Base-by-base conservation (phyloP, 1,140 invertebrate genomes). In the Periplaneta americana region DNA sequence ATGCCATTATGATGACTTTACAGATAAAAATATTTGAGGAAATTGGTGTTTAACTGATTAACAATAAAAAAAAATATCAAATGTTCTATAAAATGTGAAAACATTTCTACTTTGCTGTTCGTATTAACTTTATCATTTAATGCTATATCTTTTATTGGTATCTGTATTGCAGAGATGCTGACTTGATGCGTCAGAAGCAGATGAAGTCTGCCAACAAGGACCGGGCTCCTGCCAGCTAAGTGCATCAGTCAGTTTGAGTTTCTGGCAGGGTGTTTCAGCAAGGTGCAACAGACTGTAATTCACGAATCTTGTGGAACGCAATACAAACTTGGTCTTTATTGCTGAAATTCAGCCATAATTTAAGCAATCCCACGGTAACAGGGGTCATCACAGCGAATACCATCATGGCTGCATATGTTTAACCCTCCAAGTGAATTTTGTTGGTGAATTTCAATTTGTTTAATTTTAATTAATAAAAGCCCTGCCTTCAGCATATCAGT, bases 111-210 rank as follows among this genome's bases (percentile, higher is more conserved):
- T n/a, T n/a, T n/a, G n/a, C n/a, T n/a, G n/a, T n/a, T n/a, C n/a
- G n/a, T n/a, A n/a, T n/a, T n/a, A n/a, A n/a, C n/a, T n/a, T n/a
- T n/a, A n/a, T n/a, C n/a, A n/a, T n/a, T n/a, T n/a, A n/a, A n/a
- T n/a, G n/a, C n/a, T n/a, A n/a, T n/a, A n/a, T n/a, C n/a, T n/a
- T n/a, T n/a, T n/a, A n/a, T n/a, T n/a, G n/a, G n/a, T n/a, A n/a
- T n/a, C n/a, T 83, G 82, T 84, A 83, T 90, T 90, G 79, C 85
- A 95, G 95, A 85, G 95, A 96, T 91, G 95, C 95, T 37, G 94
- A 96, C 85, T 84, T 93, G 84, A 95, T 96, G 94, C 88, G 95
- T 85, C 92, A 95, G 85, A 96, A 96, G 88, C 95, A 96, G 88
- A 89, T 90, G 85, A 92, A 91, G 87, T 22, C 81, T 10, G 57